Percentiles rank a stretch among this genome's conserved stretches.
Evolutionary conservation across 2,113 vertebrate species (phyloP).

Genomic region (Pionites leucogaster): DNA sequence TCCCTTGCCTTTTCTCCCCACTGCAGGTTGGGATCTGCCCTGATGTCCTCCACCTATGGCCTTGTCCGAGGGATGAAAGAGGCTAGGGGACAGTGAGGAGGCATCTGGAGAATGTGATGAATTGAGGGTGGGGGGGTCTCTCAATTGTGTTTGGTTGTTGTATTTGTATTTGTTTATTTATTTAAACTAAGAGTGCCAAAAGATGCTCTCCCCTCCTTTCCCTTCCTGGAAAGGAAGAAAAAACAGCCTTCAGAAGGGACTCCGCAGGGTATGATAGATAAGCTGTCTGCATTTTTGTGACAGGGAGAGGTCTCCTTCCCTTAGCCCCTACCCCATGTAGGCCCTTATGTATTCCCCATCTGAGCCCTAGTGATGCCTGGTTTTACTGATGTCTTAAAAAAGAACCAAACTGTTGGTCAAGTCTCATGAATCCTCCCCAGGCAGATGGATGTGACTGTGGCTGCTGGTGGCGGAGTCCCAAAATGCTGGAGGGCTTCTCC

Average conservation of each 20-base stretch:
- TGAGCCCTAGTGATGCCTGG: background rate
- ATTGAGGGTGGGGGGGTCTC: background rate
- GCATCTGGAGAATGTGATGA: background rate
- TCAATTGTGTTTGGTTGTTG: background rate
- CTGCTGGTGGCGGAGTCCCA: background rate
- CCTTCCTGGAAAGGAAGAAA: background rate
- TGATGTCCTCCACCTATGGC: background rate
- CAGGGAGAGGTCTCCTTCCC: background rate
- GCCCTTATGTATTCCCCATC: background rate
- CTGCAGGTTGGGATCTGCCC: background rate
- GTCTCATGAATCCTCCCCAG: background rate
- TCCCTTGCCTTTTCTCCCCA: background rate
- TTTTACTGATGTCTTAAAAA: background rate
- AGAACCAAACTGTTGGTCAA: background rate
- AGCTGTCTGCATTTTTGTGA: background rate
- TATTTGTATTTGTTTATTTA: background rate
- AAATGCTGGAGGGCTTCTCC: background rate
- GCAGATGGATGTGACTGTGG: background rate
- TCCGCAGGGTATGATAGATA: background rate
- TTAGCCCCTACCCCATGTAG: background rate
- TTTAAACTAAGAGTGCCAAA: background rate
- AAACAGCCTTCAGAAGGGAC: background rate
- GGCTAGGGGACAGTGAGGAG: background rate
- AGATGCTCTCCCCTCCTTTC: background rate
- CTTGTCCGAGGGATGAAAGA: background rate